These are phyloP conservation scores for Glomeris marginata DNA, from an alignment of 2,888 invertebrate species.

Conservation along the genomic window DNA sequence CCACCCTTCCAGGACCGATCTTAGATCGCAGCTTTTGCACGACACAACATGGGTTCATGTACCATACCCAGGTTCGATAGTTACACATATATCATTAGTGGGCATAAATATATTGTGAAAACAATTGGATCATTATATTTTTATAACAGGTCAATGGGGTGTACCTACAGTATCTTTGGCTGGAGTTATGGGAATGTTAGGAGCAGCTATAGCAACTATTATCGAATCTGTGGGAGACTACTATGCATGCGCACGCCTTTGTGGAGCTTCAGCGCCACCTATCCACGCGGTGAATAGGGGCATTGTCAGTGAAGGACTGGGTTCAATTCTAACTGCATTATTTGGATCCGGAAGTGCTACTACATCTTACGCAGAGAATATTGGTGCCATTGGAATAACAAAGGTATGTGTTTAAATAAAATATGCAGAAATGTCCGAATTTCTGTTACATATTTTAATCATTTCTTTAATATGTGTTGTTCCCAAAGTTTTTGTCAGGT, in stretches of 20 bases:
- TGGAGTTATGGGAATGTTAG: conserved; percentile 14
- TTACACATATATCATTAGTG: neutral
- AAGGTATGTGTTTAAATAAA: conserved; percentile 39
- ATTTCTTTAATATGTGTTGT: too few relatives aligned
- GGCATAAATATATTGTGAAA: neutral
- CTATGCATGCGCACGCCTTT: conserved; percentile 33
- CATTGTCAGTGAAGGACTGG: conserved; percentile 66
- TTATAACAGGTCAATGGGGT: conserved; percentile 15
- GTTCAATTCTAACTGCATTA: conserved; percentile 66
- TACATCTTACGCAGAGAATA: conserved; percentile 78
- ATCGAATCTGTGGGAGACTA: conserved; percentile 30
- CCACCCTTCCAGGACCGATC: conserved; percentile 58
- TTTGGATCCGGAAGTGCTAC: conserved; percentile 79
- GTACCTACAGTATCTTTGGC: conserved; percentile 12
- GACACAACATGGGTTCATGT: conserved; percentile 64
- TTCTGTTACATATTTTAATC: too few relatives aligned
- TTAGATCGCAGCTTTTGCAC: conserved; percentile 49
- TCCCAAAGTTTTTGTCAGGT: too few relatives aligned
- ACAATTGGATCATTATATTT: neutral
- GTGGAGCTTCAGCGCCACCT: conserved; percentile 63
- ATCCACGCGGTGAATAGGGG: conserved; percentile 76
- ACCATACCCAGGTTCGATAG: conserved; percentile 51
- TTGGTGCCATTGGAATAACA: conserved; percentile 75
- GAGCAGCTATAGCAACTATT: conserved; percentile 14
- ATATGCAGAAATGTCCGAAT: too few relatives aligned